Conservation (phyloP, 1,140 invertebrate species). For the Helicoverpa zea region DNA sequence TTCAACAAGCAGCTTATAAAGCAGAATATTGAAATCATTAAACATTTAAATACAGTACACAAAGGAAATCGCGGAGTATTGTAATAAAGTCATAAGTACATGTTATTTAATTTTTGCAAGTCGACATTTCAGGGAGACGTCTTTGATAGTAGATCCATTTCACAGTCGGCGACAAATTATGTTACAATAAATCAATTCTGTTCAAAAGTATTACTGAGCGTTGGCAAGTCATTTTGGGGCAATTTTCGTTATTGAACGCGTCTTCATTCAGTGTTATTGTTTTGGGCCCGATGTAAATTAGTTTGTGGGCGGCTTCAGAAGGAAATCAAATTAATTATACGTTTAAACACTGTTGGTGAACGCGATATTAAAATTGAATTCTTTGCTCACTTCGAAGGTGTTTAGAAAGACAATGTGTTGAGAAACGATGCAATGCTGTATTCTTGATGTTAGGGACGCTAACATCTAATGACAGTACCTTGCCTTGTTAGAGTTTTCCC, state of each 20-base stretch:
- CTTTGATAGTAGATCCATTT: slow-evolving; percentile 34
- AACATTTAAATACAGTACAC: neutral
- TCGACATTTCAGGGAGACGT: neutral
- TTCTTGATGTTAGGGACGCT: neutral
- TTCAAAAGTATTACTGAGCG: slow-evolving; percentile 57
- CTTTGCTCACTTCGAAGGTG: slow-evolving; percentile 4
- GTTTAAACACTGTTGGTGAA: slow-evolving; percentile 47
- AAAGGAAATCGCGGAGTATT: neutral
- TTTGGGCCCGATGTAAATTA: slow-evolving; percentile 68
- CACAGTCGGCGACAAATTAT: slow-evolving; percentile 29
- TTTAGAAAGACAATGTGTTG: neutral
- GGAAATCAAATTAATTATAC: slow-evolving; percentile 69
- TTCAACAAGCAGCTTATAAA: neutral
- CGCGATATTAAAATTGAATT: slow-evolving; percentile 36
- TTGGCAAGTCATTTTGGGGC: slow-evolving; percentile 63
- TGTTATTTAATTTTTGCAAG: slow-evolving; percentile 23
- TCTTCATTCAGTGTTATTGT: slow-evolving; percentile 68
- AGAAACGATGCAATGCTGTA: neutral
- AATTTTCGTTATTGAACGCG: slow-evolving; percentile 67
- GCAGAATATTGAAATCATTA: neutral
- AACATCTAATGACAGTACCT: too few species aligned
- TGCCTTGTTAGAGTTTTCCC: too few species aligned
- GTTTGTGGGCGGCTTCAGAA: slow-evolving; percentile 57
- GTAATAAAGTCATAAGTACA: neutral
- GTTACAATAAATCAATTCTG: slow-evolving; percentile 60